Evolutionary conservation across 37 sponge, comb jelly and placozoan species (phyloP).

Genomic region (Cliona cf. orientalis): DNA sequence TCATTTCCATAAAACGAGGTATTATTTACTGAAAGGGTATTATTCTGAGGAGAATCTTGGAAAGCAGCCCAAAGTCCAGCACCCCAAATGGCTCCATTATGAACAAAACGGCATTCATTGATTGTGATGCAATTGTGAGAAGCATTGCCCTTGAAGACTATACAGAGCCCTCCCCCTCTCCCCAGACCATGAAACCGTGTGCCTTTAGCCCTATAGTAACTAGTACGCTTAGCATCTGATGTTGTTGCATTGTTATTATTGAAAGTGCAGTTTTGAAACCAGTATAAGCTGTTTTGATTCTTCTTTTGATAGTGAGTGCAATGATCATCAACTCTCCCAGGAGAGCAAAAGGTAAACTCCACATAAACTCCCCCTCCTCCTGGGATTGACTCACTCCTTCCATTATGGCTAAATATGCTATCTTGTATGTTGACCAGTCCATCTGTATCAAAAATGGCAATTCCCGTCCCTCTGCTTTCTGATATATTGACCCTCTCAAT

Average conservation of each 20-base stretch:
- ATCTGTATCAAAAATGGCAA: background rate
- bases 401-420: background rate
- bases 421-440: background rate
- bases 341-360: too few relatives aligned
- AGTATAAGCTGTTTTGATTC: background rate
- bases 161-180: conserved; percentile 12
- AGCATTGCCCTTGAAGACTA: background rate
- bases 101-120: background rate
- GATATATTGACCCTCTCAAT: background rate
- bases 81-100: conserved; percentile 4
- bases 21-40: background rate
- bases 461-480: background rate
- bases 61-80: background rate
- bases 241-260: conserved; percentile 6
- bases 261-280: background rate
- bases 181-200: background rate
- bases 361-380: conserved; percentile 19
- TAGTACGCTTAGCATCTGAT: background rate
- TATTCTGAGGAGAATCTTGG: background rate
- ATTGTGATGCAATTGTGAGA: background rate
- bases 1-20: background rate
- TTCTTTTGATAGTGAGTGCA: background rate
- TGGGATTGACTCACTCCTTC: background rate
- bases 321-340: too few relatives aligned
- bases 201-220: too few relatives aligned